Evolutionary conservation across 1,140 invertebrate species (phyloP), one percentile per base, ranked within the genome.

Genomic region (Macrobrachium rosenbergii): DNA sequence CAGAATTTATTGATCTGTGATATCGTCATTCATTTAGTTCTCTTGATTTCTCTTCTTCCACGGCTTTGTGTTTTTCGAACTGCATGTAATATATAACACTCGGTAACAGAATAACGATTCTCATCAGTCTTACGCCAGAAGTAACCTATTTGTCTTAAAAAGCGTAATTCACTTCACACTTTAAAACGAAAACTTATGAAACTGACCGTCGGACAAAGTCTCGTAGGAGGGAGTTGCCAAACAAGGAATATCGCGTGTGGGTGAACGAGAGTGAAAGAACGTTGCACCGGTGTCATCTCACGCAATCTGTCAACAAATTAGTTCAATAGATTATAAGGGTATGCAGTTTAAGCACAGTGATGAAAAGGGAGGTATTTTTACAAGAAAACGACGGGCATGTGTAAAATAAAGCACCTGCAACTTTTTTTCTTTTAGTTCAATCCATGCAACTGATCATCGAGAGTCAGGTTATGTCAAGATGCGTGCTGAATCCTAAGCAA

Each of bases 221-320:
- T 62, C 5, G 45, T 45, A 7, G 59, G n/a, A 23, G 63, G 11
- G 63, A 82, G 80, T 72, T 82, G 80, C 80, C 80, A 82, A 82
- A 82, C 37, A 82, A 52, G 80, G 80, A 21, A 82, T 82, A 69
- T 52, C 11, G 63, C 64, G 80, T 52, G 52, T 82, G 80, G 78
- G 78, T n/a, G 78, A 81, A 81, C 60, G 60, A 81, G 10, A 62
- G 52, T 28, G n/a, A 23, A 37, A 37, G n/a, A 21, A 17, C 72
- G 28, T 45, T 21, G 52, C 75, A n/a, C 19, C 43, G 16, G 45
- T 11, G 45, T 16, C 37, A 58, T 45, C 52, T 58, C 52, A 77
- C 75, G 21, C 75, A 77, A 77, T 77, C 45, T 77, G 75, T 21
- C 59, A 52, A 17, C 75, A 77, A 77, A 28, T 16, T 77, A 77